These are phyloP conservation scores for Cryptus viduatorius DNA, from an alignment of 2,888 invertebrate genomes.

Conservation along the genomic window DNA sequence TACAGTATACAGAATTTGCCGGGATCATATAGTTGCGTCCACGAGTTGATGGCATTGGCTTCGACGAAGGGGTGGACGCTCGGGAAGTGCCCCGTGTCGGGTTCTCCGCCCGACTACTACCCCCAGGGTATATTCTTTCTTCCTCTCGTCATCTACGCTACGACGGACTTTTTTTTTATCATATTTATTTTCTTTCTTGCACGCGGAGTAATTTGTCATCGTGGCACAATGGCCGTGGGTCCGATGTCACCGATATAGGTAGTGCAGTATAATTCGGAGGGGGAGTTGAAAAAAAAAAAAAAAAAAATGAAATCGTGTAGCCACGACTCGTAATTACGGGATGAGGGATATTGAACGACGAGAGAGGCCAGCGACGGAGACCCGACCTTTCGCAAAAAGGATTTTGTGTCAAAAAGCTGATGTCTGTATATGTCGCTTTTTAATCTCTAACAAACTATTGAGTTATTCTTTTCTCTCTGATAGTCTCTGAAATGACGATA, in stretches of 20 bases:
- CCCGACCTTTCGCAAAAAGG: slow-evolving; percentile 10
- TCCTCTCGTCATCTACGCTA: slow-evolving; percentile 44
- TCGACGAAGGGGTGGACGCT: slow-evolving; percentile 45
- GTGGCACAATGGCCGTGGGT: slow-evolving; percentile 74
- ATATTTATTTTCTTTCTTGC: slow-evolving; percentile 73
- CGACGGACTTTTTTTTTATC: slow-evolving; percentile 38
- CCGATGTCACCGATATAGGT: slow-evolving; percentile 31
- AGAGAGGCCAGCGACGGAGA: slow-evolving; percentile 1
- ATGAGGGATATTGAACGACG: slow-evolving; percentile 32
- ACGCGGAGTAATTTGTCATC: slow-evolving; percentile 79
- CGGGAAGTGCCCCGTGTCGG: slow-evolving; percentile 59
- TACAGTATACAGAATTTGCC: slow-evolving; percentile 6
- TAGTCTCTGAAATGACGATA: not conserved
- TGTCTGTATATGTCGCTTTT: not conserved
- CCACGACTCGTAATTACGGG: slow-evolving; percentile 29
- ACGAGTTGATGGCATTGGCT: slow-evolving; percentile 51
- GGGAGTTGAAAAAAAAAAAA: slow-evolving; percentile 71
- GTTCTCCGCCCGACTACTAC: slow-evolving; percentile 30
- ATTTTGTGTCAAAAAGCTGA: not conserved
- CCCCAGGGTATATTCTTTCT: slow-evolving; percentile 37
- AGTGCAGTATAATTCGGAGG: slow-evolving; percentile 19
- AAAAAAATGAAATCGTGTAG: slow-evolving; percentile 72
- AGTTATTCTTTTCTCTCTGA: not conserved
- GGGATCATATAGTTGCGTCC: slow-evolving; percentile 17
- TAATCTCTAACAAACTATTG: not conserved